A percentile compares a stretch with the other conserved stretches of the same genome.
These are phyloP conservation scores for Chloroceryle aenea DNA, from an alignment of 2,113 vertebrate genomes.

Conservation along the genomic window DNA sequence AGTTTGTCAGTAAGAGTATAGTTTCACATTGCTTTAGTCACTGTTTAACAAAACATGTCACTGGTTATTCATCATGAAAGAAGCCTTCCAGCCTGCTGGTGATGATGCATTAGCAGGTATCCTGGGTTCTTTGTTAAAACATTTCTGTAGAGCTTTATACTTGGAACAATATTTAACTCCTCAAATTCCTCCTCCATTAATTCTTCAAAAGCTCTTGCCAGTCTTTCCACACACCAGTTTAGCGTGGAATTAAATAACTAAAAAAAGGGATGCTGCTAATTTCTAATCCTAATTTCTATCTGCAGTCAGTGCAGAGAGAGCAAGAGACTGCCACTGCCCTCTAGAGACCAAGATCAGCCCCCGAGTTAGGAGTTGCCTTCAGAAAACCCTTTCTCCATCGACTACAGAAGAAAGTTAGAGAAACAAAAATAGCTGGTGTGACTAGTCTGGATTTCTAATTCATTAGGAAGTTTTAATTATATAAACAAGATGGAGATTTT, in stretches of 20 bases:
- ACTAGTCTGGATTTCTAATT: not conserved
- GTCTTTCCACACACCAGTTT: not conserved
- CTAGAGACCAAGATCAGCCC: not conserved
- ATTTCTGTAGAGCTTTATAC: not conserved
- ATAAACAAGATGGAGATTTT: constrained; percentile 2
- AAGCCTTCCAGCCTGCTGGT: not conserved
- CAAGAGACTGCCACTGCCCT: not conserved
- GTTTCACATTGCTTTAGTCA: not conserved
- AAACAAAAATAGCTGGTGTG: not conserved
- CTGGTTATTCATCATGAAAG: not conserved
- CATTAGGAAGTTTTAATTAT: constrained; percentile 46
- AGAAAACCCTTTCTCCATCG: not conserved
- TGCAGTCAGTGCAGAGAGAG: not conserved
- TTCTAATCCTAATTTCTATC: not conserved
- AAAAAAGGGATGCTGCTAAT: not conserved
- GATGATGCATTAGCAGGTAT: not conserved
- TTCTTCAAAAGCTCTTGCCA: not conserved
- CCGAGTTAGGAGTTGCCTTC: fast-evolving
- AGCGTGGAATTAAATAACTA: not conserved
- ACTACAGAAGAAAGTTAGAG: not conserved
- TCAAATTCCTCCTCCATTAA: not conserved
- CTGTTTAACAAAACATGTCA: not conserved
- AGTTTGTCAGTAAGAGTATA: not conserved
- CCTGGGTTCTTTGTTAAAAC: not conserved
- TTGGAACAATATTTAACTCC: not conserved